These are phyloP conservation scores for Asteroscopus sphinx DNA, from an alignment of 2,888 invertebrate species.

Conservation along the genomic window DNA sequence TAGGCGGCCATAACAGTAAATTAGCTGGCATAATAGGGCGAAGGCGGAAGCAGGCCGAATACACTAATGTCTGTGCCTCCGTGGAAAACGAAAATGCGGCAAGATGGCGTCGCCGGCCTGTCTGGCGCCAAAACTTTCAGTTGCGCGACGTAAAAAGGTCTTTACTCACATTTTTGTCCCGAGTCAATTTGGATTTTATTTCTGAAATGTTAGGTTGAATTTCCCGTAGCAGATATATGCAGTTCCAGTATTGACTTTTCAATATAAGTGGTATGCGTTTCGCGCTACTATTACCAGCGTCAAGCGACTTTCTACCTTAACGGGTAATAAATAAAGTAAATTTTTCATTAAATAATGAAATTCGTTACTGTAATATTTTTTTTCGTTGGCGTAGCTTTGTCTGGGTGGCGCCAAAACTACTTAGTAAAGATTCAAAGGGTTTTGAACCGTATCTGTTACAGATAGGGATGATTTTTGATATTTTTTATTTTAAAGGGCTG, in stretches of 20 bases:
- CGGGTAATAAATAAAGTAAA: neutral
- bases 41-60: constrained; percentile 78
- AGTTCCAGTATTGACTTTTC: constrained; percentile 69
- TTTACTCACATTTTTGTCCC: constrained; percentile 27
- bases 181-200: constrained; percentile 9
- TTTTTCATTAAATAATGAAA: constrained; percentile 20
- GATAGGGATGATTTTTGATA: constrained; percentile 11
- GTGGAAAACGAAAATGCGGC: constrained; percentile 70
- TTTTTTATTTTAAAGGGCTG: constrained; percentile 24
- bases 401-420: constrained; percentile 67
- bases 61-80: constrained; percentile 72
- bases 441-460: constrained; percentile 8
- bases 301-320: constrained; percentile 39
- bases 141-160: constrained; percentile 61
- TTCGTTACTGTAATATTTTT: constrained; percentile 50
- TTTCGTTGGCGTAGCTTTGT: constrained; percentile 67
- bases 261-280: constrained; percentile 61
- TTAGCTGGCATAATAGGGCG: constrained; percentile 77
- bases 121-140: constrained; percentile 79
- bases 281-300: constrained; percentile 33
- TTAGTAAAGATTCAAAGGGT: constrained; percentile 11
- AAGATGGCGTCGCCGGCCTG: constrained; percentile 82
- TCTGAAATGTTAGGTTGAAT: fast-evolving
- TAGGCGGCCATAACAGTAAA: constrained; percentile 78
- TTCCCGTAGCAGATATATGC: constrained; percentile 36